phyloP scores from a whole-genome alignment of 2,113 vertebrate species.

The Gambusia affinis region DNA sequence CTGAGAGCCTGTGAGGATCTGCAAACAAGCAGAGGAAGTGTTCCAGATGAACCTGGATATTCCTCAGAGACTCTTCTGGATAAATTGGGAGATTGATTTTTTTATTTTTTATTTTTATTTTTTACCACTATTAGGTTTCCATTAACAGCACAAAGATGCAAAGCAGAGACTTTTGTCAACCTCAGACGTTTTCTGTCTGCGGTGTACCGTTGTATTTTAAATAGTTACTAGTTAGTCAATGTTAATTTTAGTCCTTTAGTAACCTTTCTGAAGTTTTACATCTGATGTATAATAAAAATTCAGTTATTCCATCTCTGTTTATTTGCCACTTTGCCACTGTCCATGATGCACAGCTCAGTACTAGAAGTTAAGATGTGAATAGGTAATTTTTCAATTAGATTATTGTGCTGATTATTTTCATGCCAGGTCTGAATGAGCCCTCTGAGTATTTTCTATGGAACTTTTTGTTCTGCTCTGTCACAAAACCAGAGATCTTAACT shows the following conservation, averaged over 20 bases:
- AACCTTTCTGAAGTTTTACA: neutral
- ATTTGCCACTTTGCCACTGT: neutral
- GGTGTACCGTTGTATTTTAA: neutral
- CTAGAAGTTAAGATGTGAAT: too few species aligned
- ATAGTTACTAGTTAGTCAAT: neutral
- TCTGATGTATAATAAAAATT: neutral
- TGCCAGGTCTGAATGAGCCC: neutral
- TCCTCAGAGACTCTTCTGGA: conserved; percentile 50
- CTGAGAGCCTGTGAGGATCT: conserved; percentile 21
- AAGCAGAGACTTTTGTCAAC: conserved; percentile 17
- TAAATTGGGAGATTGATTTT: conserved; percentile 33
- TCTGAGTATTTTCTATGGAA: too few species aligned
- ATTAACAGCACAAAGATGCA: conserved; percentile 51
- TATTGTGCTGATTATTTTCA: neutral
- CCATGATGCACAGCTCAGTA: too few species aligned
- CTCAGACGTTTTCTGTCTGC: conserved; percentile 3
- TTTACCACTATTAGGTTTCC: conserved; percentile 62
- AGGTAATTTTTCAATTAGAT: neutral
- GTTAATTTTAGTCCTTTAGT: neutral
- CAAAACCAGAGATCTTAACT: too few species aligned
- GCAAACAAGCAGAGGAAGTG: conserved; percentile 22
- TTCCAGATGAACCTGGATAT: conserved; percentile 19
- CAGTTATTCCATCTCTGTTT: too few species aligned
- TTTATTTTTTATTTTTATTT: neutral
- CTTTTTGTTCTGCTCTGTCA: too few species aligned